Base-by-base conservation (phyloP, 1,140 invertebrate genomes). In the Papilio xuthus region DNA sequence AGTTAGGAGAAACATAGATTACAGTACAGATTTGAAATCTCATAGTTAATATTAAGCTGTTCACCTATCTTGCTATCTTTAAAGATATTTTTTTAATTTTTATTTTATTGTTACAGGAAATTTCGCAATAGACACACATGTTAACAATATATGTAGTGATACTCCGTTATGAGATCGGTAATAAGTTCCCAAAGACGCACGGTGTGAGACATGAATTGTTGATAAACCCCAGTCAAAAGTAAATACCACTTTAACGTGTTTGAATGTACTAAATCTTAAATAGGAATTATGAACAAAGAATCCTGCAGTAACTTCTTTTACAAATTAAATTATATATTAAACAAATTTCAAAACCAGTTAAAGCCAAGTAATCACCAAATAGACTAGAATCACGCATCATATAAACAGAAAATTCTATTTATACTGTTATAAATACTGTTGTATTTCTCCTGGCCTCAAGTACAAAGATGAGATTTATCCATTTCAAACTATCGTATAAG, bases 81-180 rank as follows among this genome's bases (percentile, higher is more conserved):
- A 6, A 18, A 50, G 4, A 18, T 18, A 13, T 3, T 56, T 20
- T 67, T 18, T 28, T 28, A 18, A 28, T 67, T 67, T 28, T 63
- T 67, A 15, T n/a, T n/a, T n/a, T 8, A 67, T 67, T 67, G 60
- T 67, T 67, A 15, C 60, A 67, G 60, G 26, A 28, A 67, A 67
- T 67, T 67, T 67, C 60, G 23, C 60, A 23, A 32, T 67, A 67
- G 60, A 67, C 3, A 32, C 60, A 67, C 60, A 26, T 28, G 60
- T 67, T 18, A 67, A 67, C 60, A 67, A 32, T 67, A 32, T 12
- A 15, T 67, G 60, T 28, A 67, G 60, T 67, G 60, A 67, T 15
- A 67, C 60, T 4, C 60, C 60, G 4, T 67, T 67, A 67, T 67
- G 60, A 67, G 26, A 32, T 28, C 26, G 26, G 12, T 67, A 28